Evolutionary conservation across 2,888 invertebrate genomes (phyloP).

Genomic region (Acheta domesticus): DNA sequence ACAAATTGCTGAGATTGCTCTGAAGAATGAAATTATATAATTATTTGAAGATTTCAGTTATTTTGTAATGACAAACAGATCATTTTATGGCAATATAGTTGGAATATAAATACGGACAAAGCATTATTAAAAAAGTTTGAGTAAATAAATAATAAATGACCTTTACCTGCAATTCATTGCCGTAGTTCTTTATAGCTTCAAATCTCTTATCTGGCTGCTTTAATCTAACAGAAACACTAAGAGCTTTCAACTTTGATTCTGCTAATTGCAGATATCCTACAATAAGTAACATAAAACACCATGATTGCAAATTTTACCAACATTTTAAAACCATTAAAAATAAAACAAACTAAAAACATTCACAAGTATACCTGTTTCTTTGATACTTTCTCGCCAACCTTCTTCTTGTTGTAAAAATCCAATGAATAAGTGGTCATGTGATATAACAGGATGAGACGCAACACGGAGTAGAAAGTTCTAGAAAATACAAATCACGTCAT

Average conservation of each 20-base stretch:
- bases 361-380: constrained; percentile 59
- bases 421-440: constrained; percentile 71
- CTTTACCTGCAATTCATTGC: constrained; percentile 62
- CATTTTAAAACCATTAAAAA: constrained; percentile 24
- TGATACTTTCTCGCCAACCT: constrained; percentile 74
- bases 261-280: constrained; percentile 68
- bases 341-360: constrained; percentile 12
- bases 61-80: constrained; percentile 37
- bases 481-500: neutral
- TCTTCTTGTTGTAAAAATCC: constrained; percentile 75
- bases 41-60: neutral
- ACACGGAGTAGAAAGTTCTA: constrained; percentile 71
- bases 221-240: constrained; percentile 70
- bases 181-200: constrained; percentile 71
- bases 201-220: constrained; percentile 71
- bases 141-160: too few relatives aligned
- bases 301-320: neutral
- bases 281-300: neutral
- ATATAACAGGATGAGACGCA: constrained; percentile 69
- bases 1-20: constrained; percentile 48
- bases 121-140: too few relatives aligned
- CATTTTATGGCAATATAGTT: too few relatives aligned
- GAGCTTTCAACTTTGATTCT: constrained; percentile 73
- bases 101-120: too few relatives aligned
- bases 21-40: constrained; percentile 38